Base-by-base conservation (phyloP, 1,140 invertebrate species). In the Archegozetes longisetosus region DNA sequence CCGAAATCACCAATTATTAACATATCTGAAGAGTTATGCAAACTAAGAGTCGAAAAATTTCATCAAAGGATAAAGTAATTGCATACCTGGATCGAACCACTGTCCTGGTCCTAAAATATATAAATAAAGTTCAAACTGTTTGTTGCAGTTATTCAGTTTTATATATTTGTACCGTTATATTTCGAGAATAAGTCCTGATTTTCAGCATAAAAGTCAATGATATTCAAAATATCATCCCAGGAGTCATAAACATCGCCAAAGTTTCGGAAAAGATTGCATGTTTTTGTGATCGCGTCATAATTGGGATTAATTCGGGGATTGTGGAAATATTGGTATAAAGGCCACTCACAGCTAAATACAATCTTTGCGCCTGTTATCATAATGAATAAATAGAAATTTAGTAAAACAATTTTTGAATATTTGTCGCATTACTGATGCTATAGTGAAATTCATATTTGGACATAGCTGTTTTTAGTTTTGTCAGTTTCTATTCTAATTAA, bases 1-100 rank as follows among this genome's bases (percentile, higher is more conserved):
- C 92, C 94, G 71, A 90, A 94, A 73, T 98, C 95, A 17, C 94
- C 95, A 20, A 20, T 2, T 49, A 50, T 23, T 3, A 17, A 53
- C 57, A 57, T 29, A 50, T 53, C 17, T 2, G n/a, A n/a, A 51
- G 6, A 51, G 6, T 13, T 9, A n/a, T 14, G 24, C 20, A 9
- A n/a, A 6, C 14, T n/a, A n/a, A n/a, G n/a, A n/a, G n/a, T 51
- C 14, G 12, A 13, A 51, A 51, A 4, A 14, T 9, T 51, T n/a
- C 6, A n/a, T 14, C 24, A 14, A 23, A 14, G 6, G 14, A 54
- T 28, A 51, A 53, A 63, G 51, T n/a, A 63, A 27, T 22, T 62
- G 40, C 58, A 75, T 74, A 64, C 79, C 77, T 2, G 77, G 77
- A 65, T 78, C 78, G 67, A 77, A 76, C 72, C 74, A 79, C 25